Base-by-base conservation (phyloP, 1,140 invertebrate genomes). In the Papilio dardanus region DNA sequence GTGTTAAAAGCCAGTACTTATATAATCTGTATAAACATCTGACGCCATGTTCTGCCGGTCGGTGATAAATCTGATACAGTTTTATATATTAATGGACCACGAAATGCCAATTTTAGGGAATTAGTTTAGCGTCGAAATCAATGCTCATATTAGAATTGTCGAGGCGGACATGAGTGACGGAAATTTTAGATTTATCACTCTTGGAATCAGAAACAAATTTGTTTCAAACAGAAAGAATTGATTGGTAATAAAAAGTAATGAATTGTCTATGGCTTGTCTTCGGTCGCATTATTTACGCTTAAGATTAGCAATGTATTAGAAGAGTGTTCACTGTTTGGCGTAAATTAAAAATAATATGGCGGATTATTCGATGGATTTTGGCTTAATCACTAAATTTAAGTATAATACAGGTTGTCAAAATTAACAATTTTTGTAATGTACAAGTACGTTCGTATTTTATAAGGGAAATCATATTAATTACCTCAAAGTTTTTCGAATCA, bases 81-180 rank as follows among this genome's bases (percentile, higher is more conserved):
- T 75, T 80, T 81, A 80, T 78, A 81, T 84, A 83, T 79, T 79
- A 62, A 87, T 84, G 86, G 88, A 89, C 88, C 88, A 89, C 74
- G 71, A 79, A 79, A 80, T 87, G 88, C 88, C 86, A 89, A 89
- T 88, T 88, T 88, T 87, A 87, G 83, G 76, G 79, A 81, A 77
- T 74, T 85, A 85, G 79, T 79, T 76, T 58, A 73, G 71, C 42
- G 35, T 73, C 54, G 75, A 74, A 76, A 62, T 79, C n/a, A 76
- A 78, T 73, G 83, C 82, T 86, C 83, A 85, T 75, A 78, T 21
- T 24, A 21, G 19, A 69, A 19, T 19, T 12, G 24, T 33, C 5
- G 16, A 33, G 8, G 30, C 30, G 71, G 24, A 58, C 6, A 58
- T 35, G 42, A 68, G 10, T 68, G 21, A 12, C 14, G 31, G 19